Base-by-base conservation (phyloP, 2,888 invertebrate species). In the Orgyia antiqua region DNA sequence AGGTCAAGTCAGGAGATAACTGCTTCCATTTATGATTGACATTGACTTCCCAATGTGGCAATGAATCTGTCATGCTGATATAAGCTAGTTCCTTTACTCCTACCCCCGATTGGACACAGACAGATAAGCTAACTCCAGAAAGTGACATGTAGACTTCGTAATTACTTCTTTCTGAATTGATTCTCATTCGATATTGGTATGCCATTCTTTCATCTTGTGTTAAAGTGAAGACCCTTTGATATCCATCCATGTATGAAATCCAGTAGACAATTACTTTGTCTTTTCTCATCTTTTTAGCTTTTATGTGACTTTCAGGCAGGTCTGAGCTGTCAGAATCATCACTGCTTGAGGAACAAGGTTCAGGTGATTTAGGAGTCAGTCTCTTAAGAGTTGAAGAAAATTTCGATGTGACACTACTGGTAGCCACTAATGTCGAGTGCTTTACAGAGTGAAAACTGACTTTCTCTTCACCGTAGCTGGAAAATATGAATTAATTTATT, bases 1-100 rank as follows among this genome's bases (percentile, higher is more conserved):
- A 89, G 2, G 93, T 92, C 11, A 95, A 65, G 54, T 94, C 94
- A 15, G 93, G 79, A 0, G 93, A 92, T 2, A 94, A 71, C 17
- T 91, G 89, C 64, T 94, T 94, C 94, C 94, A 94, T 58, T 90
- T 90, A 49, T 91, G 91, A 10, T 92, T 92, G 0, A 94, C 91
- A 53, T 92, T 92, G 1, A 94, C 92, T 68, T 94, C 94, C 95
- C 95, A 95, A 36, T 92, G 87, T 0, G 94, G 91, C 0, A 94
- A 88, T 0, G 91, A 89, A 52, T 93, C 91, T 1, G 88, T 86
- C 10, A 93, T 50, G 43, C 91, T 91, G 0, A 90, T 64, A 47
- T 93, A 92, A 0, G 93, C 88, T 27, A 94, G 79, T 66, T 95
- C 95, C 45, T 88, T 89, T 0, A 77, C 70, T 27, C 69, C 69